These are phyloP conservation scores for Tapirus indicus DNA, from an alignment of 2,797 vertebrate genomes.

Conservation along the genomic window DNA sequence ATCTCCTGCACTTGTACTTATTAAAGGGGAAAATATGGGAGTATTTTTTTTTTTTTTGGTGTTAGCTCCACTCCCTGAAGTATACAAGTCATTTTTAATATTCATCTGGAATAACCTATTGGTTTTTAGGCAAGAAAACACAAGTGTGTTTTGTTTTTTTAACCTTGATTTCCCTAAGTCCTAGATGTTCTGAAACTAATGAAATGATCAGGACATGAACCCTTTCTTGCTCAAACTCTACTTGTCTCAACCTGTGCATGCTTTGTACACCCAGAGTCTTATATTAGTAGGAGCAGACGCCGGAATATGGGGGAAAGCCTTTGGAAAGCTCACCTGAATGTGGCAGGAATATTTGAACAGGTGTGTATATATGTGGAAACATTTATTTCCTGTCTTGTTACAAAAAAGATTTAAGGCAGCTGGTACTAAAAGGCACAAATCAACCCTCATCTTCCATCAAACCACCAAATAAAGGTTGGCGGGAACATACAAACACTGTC, in stretches of 20 bases:
- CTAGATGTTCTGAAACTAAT: neutral
- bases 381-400: constrained; percentile 8
- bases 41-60: neutral
- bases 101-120: constrained; percentile 1
- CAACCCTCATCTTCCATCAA: neutral
- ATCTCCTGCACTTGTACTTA: neutral
- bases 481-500: neutral
- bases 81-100: neutral
- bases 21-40: constrained; percentile 37
- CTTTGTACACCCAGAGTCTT: neutral
- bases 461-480: neutral
- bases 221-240: neutral
- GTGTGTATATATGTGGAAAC: neutral
- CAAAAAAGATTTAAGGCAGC: constrained; percentile 15
- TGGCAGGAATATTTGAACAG: neutral
- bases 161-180: neutral
- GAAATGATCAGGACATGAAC: neutral
- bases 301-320: neutral
- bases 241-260: neutral
- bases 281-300: neutral
- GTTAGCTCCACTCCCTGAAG: neutral
- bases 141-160: constrained; percentile 35
- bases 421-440: neutral
- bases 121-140: constrained; percentile 45
- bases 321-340: neutral